These are phyloP conservation scores for Mormyrus hasselquistii DNA, from an alignment of 2,797 vertebrate genomes.

Conservation along the genomic window DNA sequence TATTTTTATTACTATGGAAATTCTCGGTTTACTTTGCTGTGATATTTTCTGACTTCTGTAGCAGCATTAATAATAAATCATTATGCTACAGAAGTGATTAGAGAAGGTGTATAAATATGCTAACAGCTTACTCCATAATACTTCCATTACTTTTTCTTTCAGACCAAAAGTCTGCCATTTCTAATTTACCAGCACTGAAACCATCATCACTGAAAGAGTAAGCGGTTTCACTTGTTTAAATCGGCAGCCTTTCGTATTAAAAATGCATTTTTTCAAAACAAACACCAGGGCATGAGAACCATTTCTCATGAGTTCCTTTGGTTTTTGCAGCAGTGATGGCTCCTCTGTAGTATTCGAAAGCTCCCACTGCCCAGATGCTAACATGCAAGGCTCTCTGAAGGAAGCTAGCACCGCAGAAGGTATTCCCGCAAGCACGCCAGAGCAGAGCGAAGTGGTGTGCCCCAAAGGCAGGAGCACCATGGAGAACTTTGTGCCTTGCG, in stretches of 20 bases:
- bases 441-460: conserved; percentile 44
- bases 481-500: conserved; percentile 64
- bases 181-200: conserved; percentile 64
- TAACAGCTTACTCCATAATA: background rate
- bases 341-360: conserved; percentile 83
- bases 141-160: conserved; percentile 28
- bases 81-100: background rate
- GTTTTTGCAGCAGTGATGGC: conserved; percentile 56
- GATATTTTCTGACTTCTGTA: background rate
- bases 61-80: background rate
- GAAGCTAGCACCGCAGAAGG: conserved; percentile 4
- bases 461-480: conserved; percentile 46
- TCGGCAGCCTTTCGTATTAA: background rate
- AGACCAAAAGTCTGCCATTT: conserved; percentile 44
- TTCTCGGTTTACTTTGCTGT: background rate
- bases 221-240: conserved; percentile 37
- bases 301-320: background rate
- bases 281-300: background rate
- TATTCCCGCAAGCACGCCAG: conserved; percentile 27
- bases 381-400: conserved; percentile 17
- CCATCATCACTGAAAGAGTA: conserved; percentile 50
- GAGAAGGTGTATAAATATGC: background rate
- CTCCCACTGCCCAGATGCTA: conserved; percentile 43
- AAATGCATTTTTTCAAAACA: background rate
- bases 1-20: background rate